Percentiles rank a stretch among this genome's conserved stretches.
phyloP scores from a whole-genome alignment of 2,797 vertebrate genomes.

The Acanthurus leucopareius region DNA sequence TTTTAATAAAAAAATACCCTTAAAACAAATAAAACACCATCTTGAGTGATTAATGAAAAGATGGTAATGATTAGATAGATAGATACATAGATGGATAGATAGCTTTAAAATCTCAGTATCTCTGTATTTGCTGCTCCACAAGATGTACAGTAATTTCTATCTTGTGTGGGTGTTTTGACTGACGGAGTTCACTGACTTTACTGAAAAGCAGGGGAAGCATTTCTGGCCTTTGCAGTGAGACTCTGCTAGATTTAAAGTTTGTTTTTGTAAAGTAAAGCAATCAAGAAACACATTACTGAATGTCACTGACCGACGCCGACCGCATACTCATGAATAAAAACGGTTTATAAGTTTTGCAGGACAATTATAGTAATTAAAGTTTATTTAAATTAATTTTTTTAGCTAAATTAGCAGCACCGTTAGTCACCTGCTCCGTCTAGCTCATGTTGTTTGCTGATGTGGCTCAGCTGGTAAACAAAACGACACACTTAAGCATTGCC shows the following conservation, averaged over 20 bases:
- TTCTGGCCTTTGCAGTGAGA: constrained; percentile 13
- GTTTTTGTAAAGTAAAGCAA: background rate
- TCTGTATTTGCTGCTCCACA: background rate
- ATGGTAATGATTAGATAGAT: constrained; percentile 5
- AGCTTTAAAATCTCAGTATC: background rate
- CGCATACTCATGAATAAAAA: background rate
- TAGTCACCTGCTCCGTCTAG: too few relatives aligned
- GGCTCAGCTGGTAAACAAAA: too few relatives aligned
- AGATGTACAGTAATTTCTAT: background rate
- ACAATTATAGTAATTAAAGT: background rate
- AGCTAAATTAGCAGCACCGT: too few relatives aligned
- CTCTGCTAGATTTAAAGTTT: constrained; percentile 15
- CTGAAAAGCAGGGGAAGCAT: constrained; percentile 10
- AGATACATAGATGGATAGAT: background rate
- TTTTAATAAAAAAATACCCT: constrained; percentile 35
- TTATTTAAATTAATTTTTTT: too few relatives aligned
- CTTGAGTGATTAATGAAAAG: constrained; percentile 29
- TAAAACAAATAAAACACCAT: constrained; percentile 36
- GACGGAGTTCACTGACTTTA: constrained; percentile 7
- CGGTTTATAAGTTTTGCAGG: background rate
- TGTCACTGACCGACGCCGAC: background rate
- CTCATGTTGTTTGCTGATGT: too few relatives aligned
- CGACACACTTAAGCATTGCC: too few relatives aligned
- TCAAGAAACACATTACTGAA: constrained; percentile 1
- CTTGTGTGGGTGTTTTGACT: constrained; percentile 11